Evolutionary conservation across 2,797 vertebrate species (phyloP), one percentile per base, ranked within the genome.

Genomic region (Hippocampus kuda): DNA sequence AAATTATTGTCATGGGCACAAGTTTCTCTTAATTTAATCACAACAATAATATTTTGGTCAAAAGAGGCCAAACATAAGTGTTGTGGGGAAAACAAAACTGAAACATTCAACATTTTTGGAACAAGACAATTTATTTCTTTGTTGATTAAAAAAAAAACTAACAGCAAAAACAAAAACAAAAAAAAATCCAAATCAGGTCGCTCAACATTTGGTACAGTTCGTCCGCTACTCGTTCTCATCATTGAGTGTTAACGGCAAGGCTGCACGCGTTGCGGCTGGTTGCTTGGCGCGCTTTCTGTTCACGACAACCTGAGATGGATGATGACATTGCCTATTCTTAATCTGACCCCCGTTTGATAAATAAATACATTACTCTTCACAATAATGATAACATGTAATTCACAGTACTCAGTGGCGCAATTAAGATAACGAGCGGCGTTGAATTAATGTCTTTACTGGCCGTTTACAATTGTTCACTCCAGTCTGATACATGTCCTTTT

Each of bases 351-450:
- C 82, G 79, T 77, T 75, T 48, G 70, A 84, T 85, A 83, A 87
- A 88, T 86, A 86, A 88, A 87, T 83, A 87, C 77, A 76, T 80
- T 75, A 79, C 83, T 83, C 82, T 85, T 85, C 86, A 88, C 83
- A 87, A 86, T 69, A 81, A 84, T 84, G 83, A 85, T 74, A 48
- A 86, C 79, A 69, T 81, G 81, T 73, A 81, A 76, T 85, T 89
- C 87, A 89, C 87, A 90, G 88, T 88, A 89, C 81, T 85, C 71
- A 70, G 84, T 75, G 77, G 79, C 78, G 76, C 71, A 46, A 30
- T 27, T 18, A 27, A 48, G 41, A 49, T 20, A 73, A 20, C 34
- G 18, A 20, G n/a, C 1, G n/a, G 16, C 16, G 61, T 66, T 48
- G 34, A 38, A 53, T 20, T 0, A 7, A 15, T 8, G 26, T 8